phyloP scores from a whole-genome alignment of 2,113 vertebrate species.

The Machaerirhynchus nigripectus region DNA sequence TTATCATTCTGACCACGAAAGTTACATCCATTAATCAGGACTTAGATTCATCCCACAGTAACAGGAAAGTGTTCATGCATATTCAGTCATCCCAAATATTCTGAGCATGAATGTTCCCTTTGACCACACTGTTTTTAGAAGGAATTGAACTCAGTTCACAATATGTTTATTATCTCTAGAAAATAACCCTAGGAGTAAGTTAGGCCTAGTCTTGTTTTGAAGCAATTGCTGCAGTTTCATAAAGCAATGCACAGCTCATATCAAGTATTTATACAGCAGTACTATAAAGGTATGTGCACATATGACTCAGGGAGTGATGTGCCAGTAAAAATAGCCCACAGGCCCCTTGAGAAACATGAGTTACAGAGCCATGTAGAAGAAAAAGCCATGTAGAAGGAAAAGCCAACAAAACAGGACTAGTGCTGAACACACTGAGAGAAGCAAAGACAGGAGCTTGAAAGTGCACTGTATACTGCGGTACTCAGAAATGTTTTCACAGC shows the following conservation, averaged over 20 bases:
- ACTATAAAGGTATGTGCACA: neutral
- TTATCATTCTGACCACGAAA: neutral
- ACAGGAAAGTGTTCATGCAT: neutral
- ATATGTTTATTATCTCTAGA: neutral
- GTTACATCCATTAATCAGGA: neutral
- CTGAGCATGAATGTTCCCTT: neutral
- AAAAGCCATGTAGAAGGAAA: neutral
- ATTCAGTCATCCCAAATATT: neutral
- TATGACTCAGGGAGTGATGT: neutral
- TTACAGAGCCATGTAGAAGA: neutral
- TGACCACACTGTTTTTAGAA: neutral
- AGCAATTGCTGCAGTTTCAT: neutral
- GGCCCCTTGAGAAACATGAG: neutral
- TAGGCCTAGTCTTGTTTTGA: neutral
- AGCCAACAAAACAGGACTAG: neutral
- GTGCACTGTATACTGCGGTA: fast-evolving
- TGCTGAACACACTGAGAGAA: neutral
- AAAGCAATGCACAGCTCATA: neutral
- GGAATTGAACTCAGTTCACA: neutral
- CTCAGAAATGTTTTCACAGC: neutral
- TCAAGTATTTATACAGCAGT: neutral
- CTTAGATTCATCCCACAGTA: neutral
- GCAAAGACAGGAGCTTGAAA: neutral
- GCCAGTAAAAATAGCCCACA: neutral
- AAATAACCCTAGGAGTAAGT: neutral